Conservation (phyloP, 2,888 invertebrate genomes). For the Drosophila nr. medialis region DNA sequence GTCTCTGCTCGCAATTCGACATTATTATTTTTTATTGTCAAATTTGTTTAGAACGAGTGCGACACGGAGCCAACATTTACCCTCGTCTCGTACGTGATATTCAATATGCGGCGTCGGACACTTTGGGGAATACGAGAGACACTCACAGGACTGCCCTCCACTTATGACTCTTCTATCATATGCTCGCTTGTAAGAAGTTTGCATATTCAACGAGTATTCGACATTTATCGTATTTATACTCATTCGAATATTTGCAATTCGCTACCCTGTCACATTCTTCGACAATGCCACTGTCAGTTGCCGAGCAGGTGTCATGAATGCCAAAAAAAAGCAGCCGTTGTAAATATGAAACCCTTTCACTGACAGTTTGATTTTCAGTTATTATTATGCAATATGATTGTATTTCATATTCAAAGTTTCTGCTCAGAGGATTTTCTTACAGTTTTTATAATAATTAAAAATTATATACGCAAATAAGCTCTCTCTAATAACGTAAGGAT, state of each 20-base stretch:
- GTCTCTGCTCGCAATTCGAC: constrained; percentile 26
- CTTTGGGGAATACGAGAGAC: constrained; percentile 61
- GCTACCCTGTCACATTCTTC: constrained; percentile 29
- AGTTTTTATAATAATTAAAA: neutral
- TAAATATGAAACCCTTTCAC: constrained; percentile 18
- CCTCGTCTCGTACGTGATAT: constrained; percentile 79
- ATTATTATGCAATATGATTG: neutral
- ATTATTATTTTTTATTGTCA: constrained; percentile 72
- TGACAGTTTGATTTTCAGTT: constrained; percentile 28
- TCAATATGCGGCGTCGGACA: constrained; percentile 67
- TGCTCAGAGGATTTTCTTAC: neutral
- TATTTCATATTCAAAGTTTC: neutral
- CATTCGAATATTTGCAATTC: constrained; percentile 35
- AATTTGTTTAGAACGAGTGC: constrained; percentile 61
- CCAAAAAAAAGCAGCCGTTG: neutral
- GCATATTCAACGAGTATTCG: constrained; percentile 51
- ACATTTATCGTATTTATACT: constrained; percentile 21
- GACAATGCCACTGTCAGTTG: constrained; percentile 22
- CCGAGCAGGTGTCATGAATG: constrained; percentile 35
- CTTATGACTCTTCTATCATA: constrained; percentile 64
- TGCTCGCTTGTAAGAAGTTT: constrained; percentile 27
- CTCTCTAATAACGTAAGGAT: neutral
- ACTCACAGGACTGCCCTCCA: constrained; percentile 14
- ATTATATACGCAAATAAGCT: neutral
- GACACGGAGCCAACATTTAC: constrained; percentile 54